A percentile compares a stretch with the other conserved stretches of the same genome.
phyloP scores from a whole-genome alignment of 2,888 invertebrate genomes.

The Temnothorax unifasciatus region DNA sequence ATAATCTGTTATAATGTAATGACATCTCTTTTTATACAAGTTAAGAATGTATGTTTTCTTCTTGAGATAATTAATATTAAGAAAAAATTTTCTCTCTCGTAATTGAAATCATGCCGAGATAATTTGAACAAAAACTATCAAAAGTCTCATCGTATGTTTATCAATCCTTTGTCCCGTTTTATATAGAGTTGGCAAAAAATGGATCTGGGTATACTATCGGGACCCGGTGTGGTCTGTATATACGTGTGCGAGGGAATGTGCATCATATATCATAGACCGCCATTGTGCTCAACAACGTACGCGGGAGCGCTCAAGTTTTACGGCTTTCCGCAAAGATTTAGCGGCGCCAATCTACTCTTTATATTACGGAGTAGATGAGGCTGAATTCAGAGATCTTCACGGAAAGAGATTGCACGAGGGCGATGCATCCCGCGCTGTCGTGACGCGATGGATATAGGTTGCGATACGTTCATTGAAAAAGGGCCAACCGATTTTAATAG shows the following conservation, averaged over 20 bases:
- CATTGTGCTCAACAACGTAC: conserved; percentile 51
- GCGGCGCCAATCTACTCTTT: conserved; percentile 59
- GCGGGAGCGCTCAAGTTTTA: conserved; percentile 50
- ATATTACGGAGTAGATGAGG: conserved; percentile 54
- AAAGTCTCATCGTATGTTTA: conserved; percentile 28
- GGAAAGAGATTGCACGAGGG: conserved; percentile 36
- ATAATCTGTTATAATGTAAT: conserved; percentile 10
- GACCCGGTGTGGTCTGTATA: conserved; percentile 5
- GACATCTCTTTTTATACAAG: not conserved
- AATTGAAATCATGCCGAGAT: not conserved
- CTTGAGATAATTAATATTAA: not conserved
- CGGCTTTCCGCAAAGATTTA: conserved; percentile 59
- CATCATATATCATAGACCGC: conserved; percentile 53
- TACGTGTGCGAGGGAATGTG: conserved; percentile 44
- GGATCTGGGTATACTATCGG: conserved; percentile 30
- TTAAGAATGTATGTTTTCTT: not conserved
- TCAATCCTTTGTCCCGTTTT: conserved; percentile 21
- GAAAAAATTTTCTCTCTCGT: not conserved
- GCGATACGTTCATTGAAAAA: conserved; percentile 46
- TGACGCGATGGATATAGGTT: conserved; percentile 41
- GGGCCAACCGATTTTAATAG: conserved; percentile 30
- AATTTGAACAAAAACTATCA: conserved; percentile 2
- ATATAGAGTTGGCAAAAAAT: conserved; percentile 26
- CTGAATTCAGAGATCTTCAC: conserved; percentile 44
- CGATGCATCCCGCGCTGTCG: conserved; percentile 26